Evolutionary conservation across 2,888 invertebrate genomes (phyloP), one percentile per base, ranked within the genome.

Genomic region (Drosophila pseudotalamancana): DNA sequence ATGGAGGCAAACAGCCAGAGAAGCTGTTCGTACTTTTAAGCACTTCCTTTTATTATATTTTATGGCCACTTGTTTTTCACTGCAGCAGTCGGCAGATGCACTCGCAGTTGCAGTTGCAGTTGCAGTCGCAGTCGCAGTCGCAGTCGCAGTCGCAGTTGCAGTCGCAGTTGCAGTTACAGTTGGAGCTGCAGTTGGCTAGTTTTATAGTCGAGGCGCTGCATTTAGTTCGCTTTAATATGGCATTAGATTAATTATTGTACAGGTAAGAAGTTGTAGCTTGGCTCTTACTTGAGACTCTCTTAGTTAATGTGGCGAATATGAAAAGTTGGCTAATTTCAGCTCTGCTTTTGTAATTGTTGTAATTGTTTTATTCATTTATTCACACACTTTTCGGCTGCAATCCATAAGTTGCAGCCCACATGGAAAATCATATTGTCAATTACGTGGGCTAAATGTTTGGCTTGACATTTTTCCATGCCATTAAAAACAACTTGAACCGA

Each of bases 41-140:
- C 87, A 87, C 81, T 81, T 81, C 81, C 81, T 87, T 81, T 81
- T 81, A 81, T 81, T 83, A 83, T 83, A 84, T 87, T 83, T 87
- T 83, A 83, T 85, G 87, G 88, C 68, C 87, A 82, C 86, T 83
- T 87, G 79, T 85, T 84, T 82, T 75, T 48, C 23, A 25, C 54
- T 43, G 29, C 34, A 21, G 31, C 25, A 29, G 25, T 46, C 51
- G 21, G 35, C 31, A 19, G 45, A 37, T 40, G 57, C n/a, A n/a
- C n/a, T n/a, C n/a, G 49, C 60, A 46, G 53, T 46, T 63, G 45
- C 37, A 62, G 54, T 66, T 51, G 46, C 31, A 14, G 19, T 45
- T 42, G 29, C 34, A 27, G 45, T n/a, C n/a, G n/a, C n/a, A n/a
- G n/a, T n/a, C n/a, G n/a, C n/a, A n/a, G n/a, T n/a, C n/a, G n/a